A percentile compares a stretch with the other conserved stretches of the same genome.
Conservation (phyloP, 1,140 invertebrate species). For the Drosophila subobscura region DNA sequence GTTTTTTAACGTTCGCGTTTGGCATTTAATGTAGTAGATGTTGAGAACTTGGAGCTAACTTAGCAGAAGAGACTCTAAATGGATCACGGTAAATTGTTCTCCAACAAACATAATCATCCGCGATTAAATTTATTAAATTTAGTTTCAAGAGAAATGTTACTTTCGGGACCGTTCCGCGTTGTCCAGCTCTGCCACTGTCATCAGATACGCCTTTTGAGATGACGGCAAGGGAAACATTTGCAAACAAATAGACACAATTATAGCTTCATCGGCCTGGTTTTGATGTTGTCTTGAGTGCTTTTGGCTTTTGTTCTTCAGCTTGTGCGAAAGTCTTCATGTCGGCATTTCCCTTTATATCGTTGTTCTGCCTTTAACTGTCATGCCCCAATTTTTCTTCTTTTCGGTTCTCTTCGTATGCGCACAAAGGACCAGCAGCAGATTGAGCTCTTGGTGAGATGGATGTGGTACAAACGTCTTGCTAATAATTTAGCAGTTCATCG, state of each 20-base stretch:
- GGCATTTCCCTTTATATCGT: slow-evolving; percentile 67
- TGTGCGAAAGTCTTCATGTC: slow-evolving; percentile 65
- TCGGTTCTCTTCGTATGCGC: slow-evolving; percentile 53
- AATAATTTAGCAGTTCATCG: slow-evolving; percentile 74
- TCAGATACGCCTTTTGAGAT: slow-evolving; percentile 23
- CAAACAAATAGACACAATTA: slow-evolving; percentile 81
- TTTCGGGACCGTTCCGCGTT: slow-evolving; percentile 29
- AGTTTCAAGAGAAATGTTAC: slow-evolving; percentile 30
- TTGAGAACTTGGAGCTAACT: slow-evolving; percentile 39
- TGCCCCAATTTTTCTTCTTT: slow-evolving; percentile 80
- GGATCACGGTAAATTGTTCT: slow-evolving; percentile 16
- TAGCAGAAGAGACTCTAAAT: slow-evolving; percentile 38
- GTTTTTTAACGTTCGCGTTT: slow-evolving; percentile 43
- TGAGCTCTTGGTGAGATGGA: slow-evolving; percentile 54
- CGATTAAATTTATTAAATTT: slow-evolving; percentile 40
- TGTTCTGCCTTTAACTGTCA: slow-evolving; percentile 76
- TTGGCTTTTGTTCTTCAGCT: slow-evolving; percentile 72
- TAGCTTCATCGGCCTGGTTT: slow-evolving; percentile 71
- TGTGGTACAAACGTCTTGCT: slow-evolving; percentile 63
- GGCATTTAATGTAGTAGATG: slow-evolving; percentile 49
- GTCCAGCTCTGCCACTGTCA: slow-evolving; percentile 17
- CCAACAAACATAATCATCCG: slow-evolving; percentile 10
- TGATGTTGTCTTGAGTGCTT: slow-evolving; percentile 62
- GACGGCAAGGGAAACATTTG: slow-evolving; percentile 57
- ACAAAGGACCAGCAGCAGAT: slow-evolving; percentile 5